Base-by-base conservation (phyloP, 2,888 invertebrate species). In the Lissonota sp. region DNA sequence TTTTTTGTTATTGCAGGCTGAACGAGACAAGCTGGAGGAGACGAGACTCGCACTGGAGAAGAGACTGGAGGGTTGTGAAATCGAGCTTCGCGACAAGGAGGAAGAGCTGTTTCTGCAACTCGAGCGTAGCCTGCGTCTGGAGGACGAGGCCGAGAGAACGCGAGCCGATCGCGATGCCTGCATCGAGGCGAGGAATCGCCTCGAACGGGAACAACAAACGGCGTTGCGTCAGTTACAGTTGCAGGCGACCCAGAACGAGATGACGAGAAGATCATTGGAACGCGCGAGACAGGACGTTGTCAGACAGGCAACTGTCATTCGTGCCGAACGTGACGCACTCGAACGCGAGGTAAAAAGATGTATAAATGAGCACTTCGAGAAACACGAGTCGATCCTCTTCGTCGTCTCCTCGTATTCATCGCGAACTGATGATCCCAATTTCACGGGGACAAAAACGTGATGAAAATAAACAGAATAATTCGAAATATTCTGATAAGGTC, bases 61-160 rank as follows among this genome's bases (percentile, higher is more conserved):
- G 87, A 91, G 93, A 75, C 88, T 95, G 83, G 94, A 94, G 88
- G 93, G 93, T 62, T 94, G 94, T 88, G 94, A 95, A 84, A 90
- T 93, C 62, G 93, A 94, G 81, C 89, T 95, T 46, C 93, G 93
- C 77, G 94, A 94, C 86, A 95, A 94, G 88, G 95, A 95, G 86
- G 95, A 95, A 86, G 95, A 95, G 85, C 93, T 95, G 40, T 95
- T 95, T 88, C 89, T 94, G 37, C 94, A 95, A 86, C 91, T 94
- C 85, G 95, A 95, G 88, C 92, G 94, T 80, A 94, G 94, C 72
- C 93, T 95, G 12, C 93, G 94, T 80, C 91, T 95, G 79, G 95
- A 95, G 88, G 95, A 95, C 51, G 92, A 92, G 75, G 87, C 89
- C 51, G 91, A 91, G 66, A 88, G 90, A 39, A 86, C 90, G 5